These are phyloP conservation scores for Formica exsecta DNA, from an alignment of 1,140 invertebrate genomes.

Conservation along the genomic window DNA sequence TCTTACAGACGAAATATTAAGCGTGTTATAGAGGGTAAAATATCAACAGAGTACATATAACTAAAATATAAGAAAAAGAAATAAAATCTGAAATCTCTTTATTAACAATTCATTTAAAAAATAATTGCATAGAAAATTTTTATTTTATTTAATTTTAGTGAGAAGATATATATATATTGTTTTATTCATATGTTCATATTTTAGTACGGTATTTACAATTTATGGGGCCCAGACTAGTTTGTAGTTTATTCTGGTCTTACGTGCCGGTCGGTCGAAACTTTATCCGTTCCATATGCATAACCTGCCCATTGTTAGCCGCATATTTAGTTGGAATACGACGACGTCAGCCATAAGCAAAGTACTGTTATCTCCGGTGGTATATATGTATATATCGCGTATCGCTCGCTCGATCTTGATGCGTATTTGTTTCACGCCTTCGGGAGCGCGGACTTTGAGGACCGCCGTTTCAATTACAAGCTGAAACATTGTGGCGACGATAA, in stretches of 20 bases:
- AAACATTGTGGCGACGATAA: slow-evolving; percentile 19
- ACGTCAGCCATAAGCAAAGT: slow-evolving; percentile 66
- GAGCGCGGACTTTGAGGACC: slow-evolving; percentile 30
- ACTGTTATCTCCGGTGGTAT: slow-evolving; percentile 69
- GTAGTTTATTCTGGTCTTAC: neutral
- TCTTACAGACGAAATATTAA: neutral
- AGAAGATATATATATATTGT: neutral
- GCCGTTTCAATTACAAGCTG: slow-evolving; percentile 48
- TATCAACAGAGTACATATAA: too few species aligned
- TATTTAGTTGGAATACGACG: slow-evolving; percentile 70
- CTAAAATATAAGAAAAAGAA: neutral
- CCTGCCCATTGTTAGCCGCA: slow-evolving; percentile 69
- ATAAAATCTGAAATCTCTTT: neutral
- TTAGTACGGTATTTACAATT: neutral
- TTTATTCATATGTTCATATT: neutral
- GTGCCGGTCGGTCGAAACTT: slow-evolving; percentile 32
- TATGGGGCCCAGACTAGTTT: neutral
- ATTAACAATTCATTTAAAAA: neutral
- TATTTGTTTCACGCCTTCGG: slow-evolving; percentile 71
- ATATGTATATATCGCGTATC: slow-evolving; percentile 65
- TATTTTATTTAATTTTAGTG: neutral
- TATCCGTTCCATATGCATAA: slow-evolving; percentile 57
- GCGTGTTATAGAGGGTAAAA: neutral
- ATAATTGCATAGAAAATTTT: neutral
- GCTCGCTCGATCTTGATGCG: slow-evolving; percentile 59